Evolutionary conservation across 1,140 invertebrate genomes (phyloP).

Genomic region (Drosophila setifemur): DNA sequence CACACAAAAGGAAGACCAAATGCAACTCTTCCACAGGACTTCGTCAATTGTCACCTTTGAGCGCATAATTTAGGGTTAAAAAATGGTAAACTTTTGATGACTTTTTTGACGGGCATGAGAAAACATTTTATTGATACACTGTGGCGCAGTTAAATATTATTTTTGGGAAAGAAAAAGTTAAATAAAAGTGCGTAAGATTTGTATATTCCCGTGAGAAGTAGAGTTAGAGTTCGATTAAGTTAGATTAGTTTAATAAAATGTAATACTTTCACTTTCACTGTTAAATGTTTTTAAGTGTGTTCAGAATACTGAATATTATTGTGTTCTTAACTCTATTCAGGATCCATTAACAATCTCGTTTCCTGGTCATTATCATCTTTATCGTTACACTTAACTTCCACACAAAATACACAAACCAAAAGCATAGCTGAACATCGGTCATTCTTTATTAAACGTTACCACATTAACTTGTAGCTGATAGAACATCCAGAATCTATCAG

Average conservation of each 20-base stretch:
- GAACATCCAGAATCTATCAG: constrained; percentile 60
- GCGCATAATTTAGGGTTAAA: constrained; percentile 81
- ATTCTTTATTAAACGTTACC: constrained; percentile 74
- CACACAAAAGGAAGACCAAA: not conserved
- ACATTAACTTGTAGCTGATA: constrained; percentile 65
- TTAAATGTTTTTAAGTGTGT: no score
- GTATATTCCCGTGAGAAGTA: no score
- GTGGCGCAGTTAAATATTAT: constrained; percentile 49
- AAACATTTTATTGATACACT: constrained; percentile 74
- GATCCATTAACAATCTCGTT: no score
- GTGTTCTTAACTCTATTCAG: no score
- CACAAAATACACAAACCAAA: constrained; percentile 9
- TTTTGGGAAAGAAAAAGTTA: not conserved
- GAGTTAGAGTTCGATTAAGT: no score
- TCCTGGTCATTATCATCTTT: no score
- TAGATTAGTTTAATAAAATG: no score
- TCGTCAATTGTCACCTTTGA: constrained; percentile 78
- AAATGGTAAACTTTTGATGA: constrained; percentile 33
- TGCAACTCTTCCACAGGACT: constrained; percentile 29
- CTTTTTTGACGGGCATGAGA: constrained; percentile 54
- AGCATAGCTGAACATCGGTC: constrained; percentile 42
- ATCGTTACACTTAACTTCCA: no score
- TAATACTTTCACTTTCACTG: no score
- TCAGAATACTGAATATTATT: no score
- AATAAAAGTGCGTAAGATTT: no score